Evolutionary conservation across 2,113 vertebrate genomes (phyloP).

Genomic region (Sinocyclocheilus rhinocerous): DNA sequence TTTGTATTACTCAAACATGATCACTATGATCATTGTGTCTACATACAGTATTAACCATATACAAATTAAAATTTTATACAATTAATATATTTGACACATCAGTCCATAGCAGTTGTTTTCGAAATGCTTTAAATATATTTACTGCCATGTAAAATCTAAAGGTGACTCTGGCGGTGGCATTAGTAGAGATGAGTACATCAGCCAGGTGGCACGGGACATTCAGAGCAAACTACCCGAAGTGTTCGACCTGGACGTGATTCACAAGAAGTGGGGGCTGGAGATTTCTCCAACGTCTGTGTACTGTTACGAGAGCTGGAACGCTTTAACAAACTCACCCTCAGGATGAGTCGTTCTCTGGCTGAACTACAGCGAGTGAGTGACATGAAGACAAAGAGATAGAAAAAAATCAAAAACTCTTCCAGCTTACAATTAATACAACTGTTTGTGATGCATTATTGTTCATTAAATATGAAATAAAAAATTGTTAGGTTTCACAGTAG

Average conservation of each 20-base stretch:
- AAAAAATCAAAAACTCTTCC: not conserved
- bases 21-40: not conserved
- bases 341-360: slow-evolving; percentile 83
- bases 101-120: not conserved
- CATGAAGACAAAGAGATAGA: not conserved
- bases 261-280: slow-evolving; percentile 75
- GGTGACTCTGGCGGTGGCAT: slow-evolving; percentile 83
- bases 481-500: not conserved
- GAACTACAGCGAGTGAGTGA: slow-evolving; percentile 81
- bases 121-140: not conserved
- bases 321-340: slow-evolving; percentile 84
- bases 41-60: not conserved
- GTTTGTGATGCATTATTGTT: not conserved
- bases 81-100: not conserved
- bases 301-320: slow-evolving; percentile 93
- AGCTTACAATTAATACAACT: slow-evolving; percentile 2
- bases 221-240: slow-evolving; percentile 83
- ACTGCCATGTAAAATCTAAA: slow-evolving; percentile 56
- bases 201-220: slow-evolving; percentile 88
- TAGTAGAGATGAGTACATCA: slow-evolving; percentile 87
- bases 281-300: slow-evolving; percentile 84
- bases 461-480: not conserved
- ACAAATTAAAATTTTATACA: not conserved
- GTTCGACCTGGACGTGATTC: slow-evolving; percentile 84
- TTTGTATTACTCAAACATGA: not conserved